A percentile compares a stretch with the other conserved stretches of the same genome.
Evolutionary conservation across 2,888 invertebrate genomes (phyloP).

Genomic region (Temnothorax rugatulus): DNA sequence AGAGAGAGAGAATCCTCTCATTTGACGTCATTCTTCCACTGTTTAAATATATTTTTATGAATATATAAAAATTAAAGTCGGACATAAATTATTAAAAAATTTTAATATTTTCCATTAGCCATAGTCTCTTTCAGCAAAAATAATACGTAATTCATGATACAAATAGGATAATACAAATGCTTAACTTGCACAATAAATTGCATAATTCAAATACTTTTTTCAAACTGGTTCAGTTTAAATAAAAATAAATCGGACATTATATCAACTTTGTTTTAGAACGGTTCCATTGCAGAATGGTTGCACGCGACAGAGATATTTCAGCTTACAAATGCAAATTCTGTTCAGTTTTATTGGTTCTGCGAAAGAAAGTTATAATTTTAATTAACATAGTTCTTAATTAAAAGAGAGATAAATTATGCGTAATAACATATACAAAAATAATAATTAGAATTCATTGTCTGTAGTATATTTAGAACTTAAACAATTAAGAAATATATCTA

Average conservation of each 20-base stretch:
- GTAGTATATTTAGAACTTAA: not conserved
- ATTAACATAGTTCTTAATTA: constrained; percentile 2
- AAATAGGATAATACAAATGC: not conserved
- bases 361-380: constrained; percentile 3
- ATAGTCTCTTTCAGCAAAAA: not conserved
- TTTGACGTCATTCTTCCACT: not conserved
- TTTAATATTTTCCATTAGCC: not conserved
- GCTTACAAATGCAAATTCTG: constrained; percentile 17
- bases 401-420: not conserved
- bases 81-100: not conserved
- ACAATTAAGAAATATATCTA: not conserved
- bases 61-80: not conserved
- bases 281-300: not conserved
- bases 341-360: not conserved
- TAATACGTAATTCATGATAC: not conserved
- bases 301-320: not conserved
- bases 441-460: not conserved
- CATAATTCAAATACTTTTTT: constrained; percentile 1
- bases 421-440: not conserved
- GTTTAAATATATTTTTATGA: not conserved
- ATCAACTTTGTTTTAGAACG: constrained; percentile 9
- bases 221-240: not conserved
- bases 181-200: not conserved
- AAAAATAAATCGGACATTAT: constrained; percentile 6
- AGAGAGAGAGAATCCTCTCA: not conserved